Conservation (phyloP, 2,113 vertebrate genomes). For the Scalopus aquaticus region DNA sequence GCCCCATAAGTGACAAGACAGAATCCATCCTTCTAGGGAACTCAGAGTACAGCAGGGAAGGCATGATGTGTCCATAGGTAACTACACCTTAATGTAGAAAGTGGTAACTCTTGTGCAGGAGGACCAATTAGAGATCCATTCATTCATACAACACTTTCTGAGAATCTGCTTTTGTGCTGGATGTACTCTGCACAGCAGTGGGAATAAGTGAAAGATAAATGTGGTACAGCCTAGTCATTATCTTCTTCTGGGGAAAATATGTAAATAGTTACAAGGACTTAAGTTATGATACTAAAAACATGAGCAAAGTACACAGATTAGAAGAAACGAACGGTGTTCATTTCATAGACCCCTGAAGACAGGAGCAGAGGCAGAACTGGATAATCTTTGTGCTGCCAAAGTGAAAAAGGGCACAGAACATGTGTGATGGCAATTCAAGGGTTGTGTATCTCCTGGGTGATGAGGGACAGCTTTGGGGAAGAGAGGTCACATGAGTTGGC, state of each 20-base stretch:
- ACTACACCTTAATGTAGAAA: neutral
- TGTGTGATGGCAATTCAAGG: neutral
- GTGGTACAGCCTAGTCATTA: conserved; percentile 47
- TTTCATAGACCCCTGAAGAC: neutral
- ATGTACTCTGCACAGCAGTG: conserved; percentile 36
- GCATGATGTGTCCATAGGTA: neutral
- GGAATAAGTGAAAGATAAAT: conserved; percentile 63
- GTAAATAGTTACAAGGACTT: conserved; percentile 54
- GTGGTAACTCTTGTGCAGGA: conserved; percentile 42
- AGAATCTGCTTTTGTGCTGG: conserved; percentile 34
- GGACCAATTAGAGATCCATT: conserved; percentile 11
- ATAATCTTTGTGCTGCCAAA: neutral
- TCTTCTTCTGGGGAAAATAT: conserved; percentile 28
- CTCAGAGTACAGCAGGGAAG: neutral
- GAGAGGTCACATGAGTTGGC: neutral
- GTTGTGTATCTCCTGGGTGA: neutral
- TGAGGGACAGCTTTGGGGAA: neutral
- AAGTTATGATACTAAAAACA: conserved; percentile 43
- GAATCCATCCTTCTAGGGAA: neutral
- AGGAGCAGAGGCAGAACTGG: neutral
- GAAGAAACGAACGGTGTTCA: neutral
- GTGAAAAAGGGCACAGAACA: neutral
- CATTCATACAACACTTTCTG: neutral
- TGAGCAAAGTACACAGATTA: neutral
- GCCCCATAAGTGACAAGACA: neutral